These are phyloP conservation scores for Schizopygopsis malacanthus DNA, from an alignment of 2,797 vertebrate species.

Conservation along the genomic window DNA sequence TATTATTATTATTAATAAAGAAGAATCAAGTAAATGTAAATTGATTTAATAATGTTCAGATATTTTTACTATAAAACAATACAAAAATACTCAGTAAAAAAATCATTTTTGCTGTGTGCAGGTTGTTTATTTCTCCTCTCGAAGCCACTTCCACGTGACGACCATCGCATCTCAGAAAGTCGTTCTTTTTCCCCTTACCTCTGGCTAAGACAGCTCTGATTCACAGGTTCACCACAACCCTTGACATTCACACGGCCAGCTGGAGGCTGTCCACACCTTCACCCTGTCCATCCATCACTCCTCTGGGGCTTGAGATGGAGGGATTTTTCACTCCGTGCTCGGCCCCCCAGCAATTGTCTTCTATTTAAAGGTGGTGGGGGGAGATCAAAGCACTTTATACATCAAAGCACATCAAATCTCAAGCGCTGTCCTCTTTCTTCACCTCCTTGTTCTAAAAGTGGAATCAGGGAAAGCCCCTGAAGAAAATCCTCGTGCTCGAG, in stretches of 20 bases:
- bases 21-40: neutral
- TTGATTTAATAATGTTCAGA: neutral
- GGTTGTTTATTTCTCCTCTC: constrained; percentile 41
- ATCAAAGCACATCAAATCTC: constrained; percentile 76
- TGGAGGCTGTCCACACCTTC: constrained; percentile 35
- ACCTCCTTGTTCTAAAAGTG: constrained; percentile 70
- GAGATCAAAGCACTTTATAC: constrained; percentile 77
- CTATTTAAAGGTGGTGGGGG: constrained; percentile 72
- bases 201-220: constrained; percentile 60
- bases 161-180: constrained; percentile 14
- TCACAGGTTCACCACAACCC: constrained; percentile 55
- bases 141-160: constrained; percentile 2
- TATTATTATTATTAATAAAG: neutral
- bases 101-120: neutral
- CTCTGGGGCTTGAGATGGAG: constrained; percentile 58
- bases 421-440: constrained; percentile 65
- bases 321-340: constrained; percentile 45
- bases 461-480: constrained; percentile 69
- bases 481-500: constrained; percentile 66
- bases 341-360: constrained; percentile 67
- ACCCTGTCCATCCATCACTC: constrained; percentile 54
- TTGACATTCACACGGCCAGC: constrained; percentile 52
- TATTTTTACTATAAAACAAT: neutral
- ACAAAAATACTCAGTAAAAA: neutral
- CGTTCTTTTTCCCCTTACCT: constrained; percentile 60